Conservation (phyloP, 2,113 vertebrate genomes). For the Rostratula benghalensis region DNA sequence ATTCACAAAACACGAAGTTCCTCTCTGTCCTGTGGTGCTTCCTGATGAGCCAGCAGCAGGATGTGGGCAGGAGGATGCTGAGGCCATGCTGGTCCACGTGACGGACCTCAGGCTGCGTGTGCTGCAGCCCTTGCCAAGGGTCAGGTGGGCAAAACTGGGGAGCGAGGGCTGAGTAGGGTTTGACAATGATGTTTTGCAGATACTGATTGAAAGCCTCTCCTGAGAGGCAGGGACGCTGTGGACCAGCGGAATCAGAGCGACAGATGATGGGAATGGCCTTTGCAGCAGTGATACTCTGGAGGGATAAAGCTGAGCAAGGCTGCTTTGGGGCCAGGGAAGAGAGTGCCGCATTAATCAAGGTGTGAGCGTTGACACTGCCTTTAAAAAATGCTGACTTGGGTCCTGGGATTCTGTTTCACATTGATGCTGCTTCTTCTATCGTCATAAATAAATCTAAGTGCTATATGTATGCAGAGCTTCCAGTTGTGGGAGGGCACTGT, state of each 20-base stretch:
- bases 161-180: not conserved
- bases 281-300: not conserved
- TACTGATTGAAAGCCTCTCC: not conserved
- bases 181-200: rapidly evolving
- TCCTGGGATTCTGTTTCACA: not conserved
- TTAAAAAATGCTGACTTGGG: constrained; percentile 38
- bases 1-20: not conserved
- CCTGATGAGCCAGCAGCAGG: rapidly evolving
- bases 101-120: not conserved
- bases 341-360: constrained; percentile 42
- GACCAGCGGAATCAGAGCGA: not conserved
- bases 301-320: constrained; percentile 7
- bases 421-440: not conserved
- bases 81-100: rapidly evolving
- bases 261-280: not conserved
- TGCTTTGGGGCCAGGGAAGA: constrained; percentile 12
- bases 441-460: not conserved
- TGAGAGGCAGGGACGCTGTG: not conserved
- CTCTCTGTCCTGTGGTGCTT: not conserved
- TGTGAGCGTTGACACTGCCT: constrained; percentile 5
- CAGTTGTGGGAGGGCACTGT: not conserved
- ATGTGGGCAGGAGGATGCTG: rapidly evolving
- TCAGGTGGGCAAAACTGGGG: not conserved
- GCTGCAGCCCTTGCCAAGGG: not conserved
- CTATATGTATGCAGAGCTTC: not conserved